Percentiles rank a stretch among this genome's conserved stretches.
phyloP scores from a whole-genome alignment of 1,140 invertebrate species.

The Camponotus vicinus region DNA sequence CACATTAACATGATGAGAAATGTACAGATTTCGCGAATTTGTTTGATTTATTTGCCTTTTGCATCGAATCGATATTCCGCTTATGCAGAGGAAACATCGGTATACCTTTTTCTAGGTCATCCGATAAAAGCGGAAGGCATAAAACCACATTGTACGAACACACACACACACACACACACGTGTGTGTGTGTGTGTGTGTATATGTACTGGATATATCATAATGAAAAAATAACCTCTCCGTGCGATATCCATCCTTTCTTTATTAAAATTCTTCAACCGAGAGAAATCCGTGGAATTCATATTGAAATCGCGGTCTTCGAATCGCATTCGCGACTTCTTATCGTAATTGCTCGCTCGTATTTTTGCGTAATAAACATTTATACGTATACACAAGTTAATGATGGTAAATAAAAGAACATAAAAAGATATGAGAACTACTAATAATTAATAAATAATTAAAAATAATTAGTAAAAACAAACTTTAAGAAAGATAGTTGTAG shows the following conservation, averaged over 20 bases:
- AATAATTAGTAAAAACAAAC: not conserved
- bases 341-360: not conserved
- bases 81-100: conserved; percentile 49
- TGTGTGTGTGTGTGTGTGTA: no score
- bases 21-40: conserved; percentile 22
- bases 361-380: conserved; percentile 7
- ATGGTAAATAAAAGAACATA: not conserved
- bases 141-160: conserved; percentile 22
- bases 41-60: conserved; percentile 45
- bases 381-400: not conserved
- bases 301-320: conserved; percentile 21
- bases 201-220: not conserved
- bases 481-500: not conserved
- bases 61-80: conserved; percentile 50
- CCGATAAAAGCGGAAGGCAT: not conserved
- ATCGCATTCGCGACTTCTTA: not conserved
- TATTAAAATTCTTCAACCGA: conserved; percentile 65
- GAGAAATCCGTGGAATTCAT: conserved; percentile 44
- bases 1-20: conserved; percentile 27
- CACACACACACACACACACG: no score
- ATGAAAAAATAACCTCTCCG: conserved; percentile 19
- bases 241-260: conserved; percentile 18
- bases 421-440: no score
- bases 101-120: conserved; percentile 39
- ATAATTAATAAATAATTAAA: not conserved